A percentile compares a stretch with the other conserved stretches of the same genome.
Conservation (phyloP, 2,888 invertebrate genomes). For the Alsophila aescularia region DNA sequence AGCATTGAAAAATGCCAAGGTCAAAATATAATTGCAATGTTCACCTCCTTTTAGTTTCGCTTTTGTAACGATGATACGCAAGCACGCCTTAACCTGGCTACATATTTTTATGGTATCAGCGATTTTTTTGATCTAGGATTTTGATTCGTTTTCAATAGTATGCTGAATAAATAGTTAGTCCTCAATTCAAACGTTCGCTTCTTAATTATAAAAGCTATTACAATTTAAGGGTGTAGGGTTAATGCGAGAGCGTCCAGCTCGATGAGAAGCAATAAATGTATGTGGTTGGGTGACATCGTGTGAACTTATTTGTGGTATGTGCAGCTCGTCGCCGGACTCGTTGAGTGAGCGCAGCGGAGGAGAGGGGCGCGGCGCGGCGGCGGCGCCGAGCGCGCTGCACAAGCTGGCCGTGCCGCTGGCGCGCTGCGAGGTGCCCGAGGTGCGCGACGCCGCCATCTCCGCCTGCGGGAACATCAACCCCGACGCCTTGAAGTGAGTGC, state of each 20-base stretch:
- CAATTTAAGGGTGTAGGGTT: no score
- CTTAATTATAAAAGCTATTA: no score
- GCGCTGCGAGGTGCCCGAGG: slow-evolving; percentile 96
- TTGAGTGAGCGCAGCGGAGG: slow-evolving; percentile 93
- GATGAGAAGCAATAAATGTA: no score
- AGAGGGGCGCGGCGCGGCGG: slow-evolving; percentile 88
- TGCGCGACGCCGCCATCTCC: slow-evolving; percentile 96
- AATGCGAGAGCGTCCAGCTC: no score
- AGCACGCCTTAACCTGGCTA: slow-evolving; percentile 7
- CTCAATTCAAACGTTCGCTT: not conserved
- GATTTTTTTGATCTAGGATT: not conserved
- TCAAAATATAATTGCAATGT: not conserved
- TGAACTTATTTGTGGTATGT: not conserved
- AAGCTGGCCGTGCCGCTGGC: slow-evolving; percentile 96
- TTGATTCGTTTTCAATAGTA: not conserved
- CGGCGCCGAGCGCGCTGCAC: slow-evolving; percentile 94
- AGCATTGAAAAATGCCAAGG: not conserved
- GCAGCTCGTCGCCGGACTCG: slow-evolving; percentile 95
- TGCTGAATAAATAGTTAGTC: not conserved
- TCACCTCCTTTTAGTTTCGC: not conserved
- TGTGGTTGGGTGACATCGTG: no score
- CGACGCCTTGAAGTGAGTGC: slow-evolving; percentile 94
- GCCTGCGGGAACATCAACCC: slow-evolving; percentile 98
- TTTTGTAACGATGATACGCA: not conserved
- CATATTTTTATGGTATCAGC: not conserved